phyloP scores from a whole-genome alignment of 2,113 vertebrate genomes.

The Clarias macrocephalus region DNA sequence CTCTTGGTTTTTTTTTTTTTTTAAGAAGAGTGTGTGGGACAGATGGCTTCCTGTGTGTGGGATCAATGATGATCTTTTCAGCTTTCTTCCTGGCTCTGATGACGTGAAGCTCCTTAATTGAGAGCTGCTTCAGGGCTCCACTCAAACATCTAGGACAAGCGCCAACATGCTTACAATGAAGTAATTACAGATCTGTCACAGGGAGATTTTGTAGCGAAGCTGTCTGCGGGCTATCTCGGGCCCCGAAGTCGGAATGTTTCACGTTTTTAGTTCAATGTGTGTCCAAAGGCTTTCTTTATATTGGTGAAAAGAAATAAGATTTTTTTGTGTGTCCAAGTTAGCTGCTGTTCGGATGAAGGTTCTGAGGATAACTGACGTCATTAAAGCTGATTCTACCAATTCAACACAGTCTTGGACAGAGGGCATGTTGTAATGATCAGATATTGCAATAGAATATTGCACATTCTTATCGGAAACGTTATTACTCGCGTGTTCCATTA shows the following conservation, averaged over 20 bases:
- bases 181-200: conserved; percentile 36
- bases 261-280: neutral
- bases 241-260: neutral
- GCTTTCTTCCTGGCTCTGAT: conserved; percentile 11
- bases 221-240: conserved; percentile 17
- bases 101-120: conserved; percentile 18
- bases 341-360: neutral
- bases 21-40: neutral
- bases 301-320: neutral
- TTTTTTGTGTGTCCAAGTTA: neutral
- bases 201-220: neutral
- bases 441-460: neutral
- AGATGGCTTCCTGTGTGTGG: conserved; percentile 27
- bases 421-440: neutral
- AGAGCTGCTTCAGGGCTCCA: conserved; percentile 21
- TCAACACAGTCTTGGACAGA: neutral
- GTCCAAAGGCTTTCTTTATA: neutral
- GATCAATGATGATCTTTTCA: conserved; percentile 25
- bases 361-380: neutral
- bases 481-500: neutral
- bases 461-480: neutral
- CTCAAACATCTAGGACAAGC: conserved; percentile 29
- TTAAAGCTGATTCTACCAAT: neutral
- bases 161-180: conserved; percentile 34
- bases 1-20: neutral